Base-by-base conservation (phyloP, 1,140 invertebrate genomes). In the Chironomus striatipennis region DNA sequence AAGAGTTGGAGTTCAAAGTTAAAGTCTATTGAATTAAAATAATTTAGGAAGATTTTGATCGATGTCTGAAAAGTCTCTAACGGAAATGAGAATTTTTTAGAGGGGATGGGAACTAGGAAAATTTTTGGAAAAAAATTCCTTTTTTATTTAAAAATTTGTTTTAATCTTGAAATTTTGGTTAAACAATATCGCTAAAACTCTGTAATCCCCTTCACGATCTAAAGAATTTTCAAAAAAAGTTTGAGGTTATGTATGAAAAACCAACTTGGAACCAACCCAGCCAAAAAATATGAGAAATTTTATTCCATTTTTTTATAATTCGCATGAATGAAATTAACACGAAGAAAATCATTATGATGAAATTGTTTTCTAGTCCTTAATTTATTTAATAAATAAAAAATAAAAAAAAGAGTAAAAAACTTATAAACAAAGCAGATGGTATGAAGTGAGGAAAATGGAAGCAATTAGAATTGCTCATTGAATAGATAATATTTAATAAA, bases 311-410 rank as follows among this genome's bases (percentile, higher is more conserved):
- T 57, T 57, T 12, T 57, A n/a, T 57, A 57, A 57, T 57, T 57
- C 12, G 5, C n/a, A n/a, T 12, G 47, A n/a, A 57, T 34, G 47
- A 12, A 57, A 57, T 15, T 57, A 5, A 15, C 47, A 57, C 47
- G n/a, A 12, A 5, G 47, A 57, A 57, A 57, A 57, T 57, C 12
- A 57, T 57, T n/a, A 57, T n/a, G 15, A 57, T 57, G 47, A 57
- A 57, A 57, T 57, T 57, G 47, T 57, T 57, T 57, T 57, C 47
- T 57, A 57, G 47, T 57, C 47, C 47, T 57, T 57, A 57, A 57
- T 57, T 57, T 57, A 57, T 57, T 57, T 57, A n/a, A n/a, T 57
- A 57, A 57, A 57, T 15, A 15, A 12, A 57, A 57, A 15, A 57
- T 57, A 5, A 34, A 34, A 2, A 47, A 47, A 47, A 47, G 5